Conservation (phyloP, 2,888 invertebrate species). For the Troglohyphantes excavatus region DNA sequence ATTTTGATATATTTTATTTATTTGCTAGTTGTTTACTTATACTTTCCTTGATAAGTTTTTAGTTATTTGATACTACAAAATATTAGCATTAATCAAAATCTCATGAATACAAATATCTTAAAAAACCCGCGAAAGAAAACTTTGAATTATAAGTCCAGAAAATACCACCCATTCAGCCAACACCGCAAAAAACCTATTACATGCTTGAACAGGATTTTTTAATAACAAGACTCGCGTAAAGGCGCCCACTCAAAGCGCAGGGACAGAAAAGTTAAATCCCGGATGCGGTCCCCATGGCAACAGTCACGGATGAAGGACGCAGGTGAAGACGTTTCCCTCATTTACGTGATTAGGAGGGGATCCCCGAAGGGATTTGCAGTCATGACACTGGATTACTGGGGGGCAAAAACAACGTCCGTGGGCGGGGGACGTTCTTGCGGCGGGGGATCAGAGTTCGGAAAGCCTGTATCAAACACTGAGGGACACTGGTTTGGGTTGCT, state of each 20-base stretch:
- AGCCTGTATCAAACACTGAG: slow-evolving; percentile 29
- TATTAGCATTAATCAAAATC: too few species aligned
- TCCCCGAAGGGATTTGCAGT: slow-evolving; percentile 35
- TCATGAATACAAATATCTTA: too few species aligned
- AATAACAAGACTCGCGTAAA: not conserved
- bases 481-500: not conserved
- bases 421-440: slow-evolving; percentile 27
- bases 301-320: slow-evolving; percentile 34
- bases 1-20: too few species aligned
- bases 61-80: too few species aligned
- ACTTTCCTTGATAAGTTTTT: too few species aligned
- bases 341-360: slow-evolving; percentile 63
- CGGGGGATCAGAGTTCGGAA: slow-evolving; percentile 7
- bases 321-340: slow-evolving; percentile 54
- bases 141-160: too few species aligned
- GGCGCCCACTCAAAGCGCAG: not conserved
- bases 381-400: slow-evolving; percentile 57
- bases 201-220: slow-evolving; percentile 1
- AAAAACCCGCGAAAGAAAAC: too few species aligned
- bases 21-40: too few species aligned
- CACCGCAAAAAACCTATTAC: not conserved
- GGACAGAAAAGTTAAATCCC: slow-evolving; percentile 31
- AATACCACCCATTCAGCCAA: not conserved
- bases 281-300: slow-evolving; percentile 36
- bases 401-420: slow-evolving; percentile 39